phyloP scores from a whole-genome alignment of 2,113 vertebrate genomes.

The Sturnus vulgaris region DNA sequence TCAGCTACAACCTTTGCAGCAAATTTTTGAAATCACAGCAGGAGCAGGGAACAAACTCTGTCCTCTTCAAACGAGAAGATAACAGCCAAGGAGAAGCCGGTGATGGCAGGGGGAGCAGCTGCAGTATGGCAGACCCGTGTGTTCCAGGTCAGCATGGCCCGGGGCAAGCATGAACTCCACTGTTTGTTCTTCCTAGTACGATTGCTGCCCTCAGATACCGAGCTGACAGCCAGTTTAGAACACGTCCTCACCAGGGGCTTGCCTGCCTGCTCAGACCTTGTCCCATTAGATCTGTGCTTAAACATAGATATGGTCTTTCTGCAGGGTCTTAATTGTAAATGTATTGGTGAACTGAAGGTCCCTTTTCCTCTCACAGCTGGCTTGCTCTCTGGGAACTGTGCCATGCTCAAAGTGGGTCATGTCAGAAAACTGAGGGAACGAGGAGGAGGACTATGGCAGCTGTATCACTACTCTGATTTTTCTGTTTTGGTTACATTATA shows the following conservation, averaged over 20 bases:
- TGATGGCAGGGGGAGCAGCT: background rate
- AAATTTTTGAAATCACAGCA: background rate
- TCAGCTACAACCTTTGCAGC: background rate
- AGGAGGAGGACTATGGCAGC: background rate
- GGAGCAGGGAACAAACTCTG: background rate
- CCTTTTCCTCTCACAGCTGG: background rate
- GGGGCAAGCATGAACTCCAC: fast-evolving
- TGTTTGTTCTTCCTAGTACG: background rate
- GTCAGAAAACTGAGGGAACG: background rate
- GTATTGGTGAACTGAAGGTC: background rate
- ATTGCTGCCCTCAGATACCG: background rate
- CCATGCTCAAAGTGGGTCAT: background rate
- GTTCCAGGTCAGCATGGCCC: background rate
- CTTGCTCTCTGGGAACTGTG: background rate
- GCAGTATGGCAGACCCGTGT: fast-evolving
- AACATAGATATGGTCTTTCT: background rate
- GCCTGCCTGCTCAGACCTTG: background rate
- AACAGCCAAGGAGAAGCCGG: background rate
- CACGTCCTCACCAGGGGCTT: background rate
- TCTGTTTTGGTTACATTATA: background rate
- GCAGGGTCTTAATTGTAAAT: background rate
- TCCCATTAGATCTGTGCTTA: background rate
- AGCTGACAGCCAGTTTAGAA: background rate
- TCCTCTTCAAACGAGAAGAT: background rate
- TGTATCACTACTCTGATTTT: background rate